Evolutionary conservation across 2,113 vertebrate species (phyloP).

Genomic region (Poeciliopsis turrubarensis): DNA sequence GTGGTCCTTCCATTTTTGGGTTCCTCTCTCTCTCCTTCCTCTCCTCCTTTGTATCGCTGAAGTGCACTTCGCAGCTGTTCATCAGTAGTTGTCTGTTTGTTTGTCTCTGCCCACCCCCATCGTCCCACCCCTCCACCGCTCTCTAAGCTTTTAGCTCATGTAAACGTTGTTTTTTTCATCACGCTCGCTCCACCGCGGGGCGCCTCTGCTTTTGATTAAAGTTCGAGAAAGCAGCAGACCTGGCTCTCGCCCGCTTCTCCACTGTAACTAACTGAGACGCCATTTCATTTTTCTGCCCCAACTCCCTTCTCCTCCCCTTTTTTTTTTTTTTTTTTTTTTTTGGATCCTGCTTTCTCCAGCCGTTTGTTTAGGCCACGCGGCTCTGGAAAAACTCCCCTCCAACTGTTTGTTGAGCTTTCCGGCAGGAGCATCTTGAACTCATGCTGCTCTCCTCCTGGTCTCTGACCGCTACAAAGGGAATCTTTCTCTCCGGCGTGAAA

Average conservation of each 20-base stretch:
- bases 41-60: conserved; percentile 5
- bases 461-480: conserved; percentile 59
- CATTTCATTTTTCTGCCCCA: conserved; percentile 46
- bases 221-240: conserved; percentile 55
- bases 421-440: conserved; percentile 68
- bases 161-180: conserved; percentile 71
- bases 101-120: conserved; percentile 39
- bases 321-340: conserved; percentile 1
- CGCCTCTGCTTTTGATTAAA: conserved; percentile 76
- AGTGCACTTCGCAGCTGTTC: conserved; percentile 62
- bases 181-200: conserved; percentile 67
- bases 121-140: background rate
- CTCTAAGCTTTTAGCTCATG: conserved; percentile 59
- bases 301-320: conserved; percentile 3
- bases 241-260: conserved; percentile 16
- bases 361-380: conserved; percentile 75
- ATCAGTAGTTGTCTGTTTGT: conserved; percentile 74
- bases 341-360: conserved; percentile 35
- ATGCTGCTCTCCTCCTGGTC: conserved; percentile 56
- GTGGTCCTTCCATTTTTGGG: conserved; percentile 72
- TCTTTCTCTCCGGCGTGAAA: conserved; percentile 36
- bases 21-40: conserved; percentile 22
- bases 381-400: conserved; percentile 65
- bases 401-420: conserved; percentile 72
- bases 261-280: conserved; percentile 53